Evolutionary conservation across 1,140 invertebrate genomes (phyloP), one percentile per base, ranked within the genome.

Genomic region (Drosophila kurseongensis): DNA sequence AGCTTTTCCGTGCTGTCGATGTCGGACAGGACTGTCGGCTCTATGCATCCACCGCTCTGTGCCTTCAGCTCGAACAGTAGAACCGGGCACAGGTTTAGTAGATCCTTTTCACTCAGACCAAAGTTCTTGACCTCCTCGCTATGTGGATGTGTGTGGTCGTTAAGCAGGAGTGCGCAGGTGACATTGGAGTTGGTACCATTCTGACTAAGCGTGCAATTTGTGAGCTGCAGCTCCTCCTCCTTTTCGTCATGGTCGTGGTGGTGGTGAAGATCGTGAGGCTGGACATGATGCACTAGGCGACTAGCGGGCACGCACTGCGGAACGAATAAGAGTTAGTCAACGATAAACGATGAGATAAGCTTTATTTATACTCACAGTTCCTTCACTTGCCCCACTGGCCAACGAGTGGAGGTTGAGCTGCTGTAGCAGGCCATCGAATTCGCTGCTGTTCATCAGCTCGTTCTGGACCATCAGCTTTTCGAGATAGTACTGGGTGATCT

Each of bases 341-440:
- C 14, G 5, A 16, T 29, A 18, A 40, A 16, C 4, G 2, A 6
- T n/a, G 9, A 41, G 14, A 9, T 32, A 1, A 42, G 18, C 40
- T 61, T 1, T 16, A 51, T 2, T 7, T 32, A 9, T 50, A 92
- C 92, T 94, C 75, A 94, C 94, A 55, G 92, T 93, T 14, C 93
- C 93, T 75, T 94, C 93, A 57, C 92, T 92, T 42, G 81, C 78
- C 44, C 71, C 91, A 36, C 91, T 92, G 45, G 94, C 80, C 62
- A 95, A 86, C 60, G 94, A 94, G 52, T 93, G 82, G 9, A 96
- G 92, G 55, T 95, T 94, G 60, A 96, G 79, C 27, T 94, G 94
- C 59, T 93, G 92, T 1, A 96, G 89, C 90, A 96, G 94, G 44
- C 92, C 94, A 73, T 95, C 94, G 72, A 97, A 96, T 14, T 44